phyloP scores from a whole-genome alignment of 2,797 vertebrate species.

The Sus cebifrons region DNA sequence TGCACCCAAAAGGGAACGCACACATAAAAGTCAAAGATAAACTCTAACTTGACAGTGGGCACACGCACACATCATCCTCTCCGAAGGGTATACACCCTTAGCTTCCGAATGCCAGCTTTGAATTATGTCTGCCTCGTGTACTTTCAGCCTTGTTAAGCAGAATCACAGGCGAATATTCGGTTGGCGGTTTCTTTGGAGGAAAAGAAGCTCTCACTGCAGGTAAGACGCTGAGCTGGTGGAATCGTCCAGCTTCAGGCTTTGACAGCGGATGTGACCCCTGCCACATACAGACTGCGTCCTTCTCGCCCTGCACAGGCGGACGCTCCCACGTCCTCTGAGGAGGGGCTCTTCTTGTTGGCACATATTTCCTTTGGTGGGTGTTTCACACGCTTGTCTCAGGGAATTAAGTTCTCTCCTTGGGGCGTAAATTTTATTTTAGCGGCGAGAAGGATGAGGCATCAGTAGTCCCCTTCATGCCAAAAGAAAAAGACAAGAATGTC shows the following conservation, averaged over 20 bases:
- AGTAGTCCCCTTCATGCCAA: neutral
- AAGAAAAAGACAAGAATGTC: slow-evolving; percentile 60
- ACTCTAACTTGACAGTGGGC: slow-evolving; percentile 87
- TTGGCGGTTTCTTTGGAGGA: slow-evolving; percentile 86
- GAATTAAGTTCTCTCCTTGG: slow-evolving; percentile 50
- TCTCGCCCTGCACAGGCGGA: rapidly evolving
- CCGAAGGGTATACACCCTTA: slow-evolving; percentile 87
- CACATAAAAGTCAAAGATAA: slow-evolving; percentile 87
- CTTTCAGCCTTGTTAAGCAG: slow-evolving; percentile 87
- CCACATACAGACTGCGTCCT: neutral
- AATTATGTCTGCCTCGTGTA: slow-evolving; percentile 86
- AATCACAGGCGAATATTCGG: slow-evolving; percentile 86
- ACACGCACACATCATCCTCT: slow-evolving; percentile 85
- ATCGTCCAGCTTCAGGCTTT: neutral
- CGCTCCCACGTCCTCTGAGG: neutral
- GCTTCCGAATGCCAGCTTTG: slow-evolving; percentile 88
- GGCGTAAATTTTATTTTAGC: slow-evolving; percentile 42
- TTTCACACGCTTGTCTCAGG: neutral
- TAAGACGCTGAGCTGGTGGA: neutral
- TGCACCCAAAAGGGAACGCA: slow-evolving; percentile 83
- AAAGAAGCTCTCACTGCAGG: slow-evolving; percentile 64
- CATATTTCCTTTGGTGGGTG: neutral
- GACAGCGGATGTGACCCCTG: neutral
- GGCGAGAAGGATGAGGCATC: slow-evolving; percentile 50
- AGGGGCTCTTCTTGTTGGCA: neutral